A percentile compares a stretch with the other conserved stretches of the same genome.
Evolutionary conservation across 2,113 vertebrate species (phyloP).

Genomic region (Aptenodytes patagonicus): DNA sequence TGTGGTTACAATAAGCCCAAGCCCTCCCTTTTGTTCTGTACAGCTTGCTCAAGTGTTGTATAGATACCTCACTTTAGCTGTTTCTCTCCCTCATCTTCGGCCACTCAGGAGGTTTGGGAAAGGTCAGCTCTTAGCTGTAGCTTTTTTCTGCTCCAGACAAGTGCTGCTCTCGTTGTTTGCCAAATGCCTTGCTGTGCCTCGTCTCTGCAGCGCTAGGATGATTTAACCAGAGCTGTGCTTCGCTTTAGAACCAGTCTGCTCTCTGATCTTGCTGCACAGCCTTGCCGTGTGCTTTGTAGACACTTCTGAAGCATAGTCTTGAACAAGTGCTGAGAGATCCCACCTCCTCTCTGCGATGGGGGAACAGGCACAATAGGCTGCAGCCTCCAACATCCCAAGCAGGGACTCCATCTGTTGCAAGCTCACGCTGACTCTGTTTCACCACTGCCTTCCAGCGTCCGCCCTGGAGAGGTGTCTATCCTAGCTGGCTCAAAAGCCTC

Average conservation of each 20-base stretch:
- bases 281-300: not conserved
- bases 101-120: conserved; percentile 1
- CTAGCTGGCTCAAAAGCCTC: not conserved
- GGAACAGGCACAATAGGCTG: not conserved
- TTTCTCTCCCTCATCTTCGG: not conserved
- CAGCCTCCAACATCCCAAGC: not conserved
- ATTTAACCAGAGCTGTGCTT: not conserved
- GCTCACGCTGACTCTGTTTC: not conserved
- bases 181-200: not conserved
- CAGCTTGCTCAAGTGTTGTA: not conserved
- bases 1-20: not conserved
- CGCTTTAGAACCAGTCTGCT: not conserved
- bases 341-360: not conserved
- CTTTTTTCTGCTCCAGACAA: not conserved
- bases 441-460: not conserved
- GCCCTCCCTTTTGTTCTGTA: not conserved
- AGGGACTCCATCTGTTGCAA: not conserved
- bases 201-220: not conserved
- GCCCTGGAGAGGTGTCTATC: not conserved
- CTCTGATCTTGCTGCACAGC: not conserved
- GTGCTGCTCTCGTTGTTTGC: not conserved
- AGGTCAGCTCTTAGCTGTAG: conserved; percentile 14
- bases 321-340: not conserved
- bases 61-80: not conserved
- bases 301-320: not conserved